Percentiles rank a stretch among this genome's conserved stretches.
Conservation (phyloP, 2,113 vertebrate species). For the Cervus canadensis region DNA sequence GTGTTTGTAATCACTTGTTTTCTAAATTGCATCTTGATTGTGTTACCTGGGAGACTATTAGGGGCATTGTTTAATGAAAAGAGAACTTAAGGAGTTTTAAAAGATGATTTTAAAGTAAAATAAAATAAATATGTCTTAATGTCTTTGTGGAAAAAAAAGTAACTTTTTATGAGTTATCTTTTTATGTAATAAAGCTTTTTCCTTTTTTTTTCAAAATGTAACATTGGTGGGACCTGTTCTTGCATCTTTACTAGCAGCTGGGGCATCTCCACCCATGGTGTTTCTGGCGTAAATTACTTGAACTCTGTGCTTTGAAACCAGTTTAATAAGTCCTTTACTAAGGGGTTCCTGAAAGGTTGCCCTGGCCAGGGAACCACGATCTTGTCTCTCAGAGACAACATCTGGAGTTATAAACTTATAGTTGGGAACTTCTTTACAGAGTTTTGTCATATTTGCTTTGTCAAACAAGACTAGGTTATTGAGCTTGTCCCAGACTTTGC, state of each 20-base stretch:
- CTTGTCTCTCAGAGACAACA: neutral
- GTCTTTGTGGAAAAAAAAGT: neutral
- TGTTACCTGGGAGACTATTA: constrained; percentile 71
- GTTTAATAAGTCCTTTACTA: neutral
- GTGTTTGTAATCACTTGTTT: constrained; percentile 74
- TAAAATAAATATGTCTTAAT: neutral
- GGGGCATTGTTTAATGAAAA: constrained; percentile 55
- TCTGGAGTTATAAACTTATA: neutral
- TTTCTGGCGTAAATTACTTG: neutral
- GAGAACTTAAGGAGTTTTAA: constrained; percentile 36
- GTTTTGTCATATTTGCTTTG: neutral
- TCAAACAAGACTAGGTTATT: neutral
- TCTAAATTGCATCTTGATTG: constrained; percentile 70
- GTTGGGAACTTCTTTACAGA: neutral
- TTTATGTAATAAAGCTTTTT: neutral
- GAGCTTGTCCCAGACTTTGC: neutral
- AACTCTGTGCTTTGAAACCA: neutral
- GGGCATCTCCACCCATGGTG: neutral
- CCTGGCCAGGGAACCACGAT: neutral
- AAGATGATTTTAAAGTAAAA: neutral
- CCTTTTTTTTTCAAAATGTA: neutral
- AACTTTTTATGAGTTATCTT: neutral
- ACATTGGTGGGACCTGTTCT: neutral
- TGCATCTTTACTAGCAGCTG: neutral
- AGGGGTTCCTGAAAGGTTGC: neutral